phyloP scores from a whole-genome alignment of 2,113 vertebrate species.

The Myotis lucifugus region DNA sequence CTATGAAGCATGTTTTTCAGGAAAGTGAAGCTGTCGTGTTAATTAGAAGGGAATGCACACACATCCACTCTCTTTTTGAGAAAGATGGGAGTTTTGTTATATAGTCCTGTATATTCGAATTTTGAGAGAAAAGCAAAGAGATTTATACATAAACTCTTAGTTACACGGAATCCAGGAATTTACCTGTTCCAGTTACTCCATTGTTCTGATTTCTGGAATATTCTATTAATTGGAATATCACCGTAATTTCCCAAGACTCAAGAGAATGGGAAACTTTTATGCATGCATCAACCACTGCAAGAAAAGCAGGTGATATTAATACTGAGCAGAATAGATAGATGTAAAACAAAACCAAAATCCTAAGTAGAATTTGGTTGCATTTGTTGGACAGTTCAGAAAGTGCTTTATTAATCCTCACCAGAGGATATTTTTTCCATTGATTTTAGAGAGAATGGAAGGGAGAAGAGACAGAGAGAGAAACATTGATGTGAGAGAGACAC shows the following conservation, averaged over 20 bases:
- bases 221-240: slow-evolving; percentile 19
- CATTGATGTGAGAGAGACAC: too few species aligned
- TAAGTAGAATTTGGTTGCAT: not conserved
- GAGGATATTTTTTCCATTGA: too few species aligned
- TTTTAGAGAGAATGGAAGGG: too few species aligned
- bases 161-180: slow-evolving; percentile 43
- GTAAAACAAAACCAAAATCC: not conserved
- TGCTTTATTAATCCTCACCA: not conserved
- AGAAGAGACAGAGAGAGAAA: too few species aligned
- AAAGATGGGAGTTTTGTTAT: slow-evolving; percentile 34
- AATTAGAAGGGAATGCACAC: not conserved
- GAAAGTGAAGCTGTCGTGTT: not conserved
- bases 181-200: not conserved
- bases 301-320: not conserved
- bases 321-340: not conserved
- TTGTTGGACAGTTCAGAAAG: not conserved
- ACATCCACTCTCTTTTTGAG: not conserved
- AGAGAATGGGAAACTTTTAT: not conserved
- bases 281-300: not conserved
- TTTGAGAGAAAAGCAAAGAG: not conserved
- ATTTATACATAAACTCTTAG: not conserved
- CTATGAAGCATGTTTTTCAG: not conserved
- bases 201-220: slow-evolving; percentile 9
- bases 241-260: slow-evolving; percentile 8
- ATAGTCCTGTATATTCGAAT: not conserved